Evolutionary conservation across 2,113 vertebrate species (phyloP), one percentile per base, ranked within the genome.

Genomic region (Chauna torquata): DNA sequence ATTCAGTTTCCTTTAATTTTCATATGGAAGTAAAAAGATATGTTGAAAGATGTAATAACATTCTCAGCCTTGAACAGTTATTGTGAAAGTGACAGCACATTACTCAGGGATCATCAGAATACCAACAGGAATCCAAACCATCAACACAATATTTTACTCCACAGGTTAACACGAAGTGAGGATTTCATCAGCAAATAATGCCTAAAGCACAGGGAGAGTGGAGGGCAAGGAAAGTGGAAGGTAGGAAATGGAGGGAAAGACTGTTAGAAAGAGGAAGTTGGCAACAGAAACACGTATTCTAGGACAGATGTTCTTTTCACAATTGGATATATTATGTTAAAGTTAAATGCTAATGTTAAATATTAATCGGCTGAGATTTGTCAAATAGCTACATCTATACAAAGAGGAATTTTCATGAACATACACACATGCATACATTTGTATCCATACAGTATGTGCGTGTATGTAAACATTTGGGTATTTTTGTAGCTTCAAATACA

Each of bases 1-100:
- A 94, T 88, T 92, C 82, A 70, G 79, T 70, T 88, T 91, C 42
- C 84, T 97, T 97, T 96, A 90, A 96, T 90, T 95, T 95, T 80
- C 89, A 86, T 82, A 87, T 74, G 78, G 74, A 94, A 88, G 75
- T 61, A 75, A 93, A 96, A 95, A 61, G 82, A 81, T 54, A 78
- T 65, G 93, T 87, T 92, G 88, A 85, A 90, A 96, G 84, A 92
- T 34, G 58, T 80, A 85, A 95, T 94, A 70, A 72, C 94, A 94
- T 80, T 91, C 87, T 92, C 78, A 95, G 13, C 84, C 89, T 93
- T 97, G 95, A 71, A 61, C 84, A 91, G 81, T 77, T 88, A 90
- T 13, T n/a, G 86, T 2, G 5, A 87, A 50, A 91, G 57, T 96
- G 92, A 94, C 92, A 96, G 89, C 78, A 86, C 54, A 88, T 94